Evolutionary conservation across 2,113 vertebrate genomes (phyloP).

Genomic region (Grantiella picta): DNA sequence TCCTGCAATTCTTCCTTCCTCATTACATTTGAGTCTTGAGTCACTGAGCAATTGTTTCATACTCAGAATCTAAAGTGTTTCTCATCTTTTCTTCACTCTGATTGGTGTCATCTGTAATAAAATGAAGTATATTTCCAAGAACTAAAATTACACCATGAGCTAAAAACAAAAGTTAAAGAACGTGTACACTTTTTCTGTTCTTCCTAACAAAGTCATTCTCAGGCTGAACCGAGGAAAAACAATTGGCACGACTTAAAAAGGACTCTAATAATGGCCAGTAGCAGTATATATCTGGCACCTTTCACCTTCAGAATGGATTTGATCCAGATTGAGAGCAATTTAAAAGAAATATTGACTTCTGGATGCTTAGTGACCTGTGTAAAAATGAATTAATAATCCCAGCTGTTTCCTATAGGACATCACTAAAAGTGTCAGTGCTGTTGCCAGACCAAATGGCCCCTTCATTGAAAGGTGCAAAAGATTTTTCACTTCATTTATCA

Average conservation of each 20-base stretch:
- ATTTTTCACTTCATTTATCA: conserved; percentile 60
- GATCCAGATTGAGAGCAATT: conserved; percentile 45
- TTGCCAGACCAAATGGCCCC: not conserved
- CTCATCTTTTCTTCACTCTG: not conserved
- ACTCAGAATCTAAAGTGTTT: conserved; percentile 6
- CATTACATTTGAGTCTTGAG: conserved; percentile 49
- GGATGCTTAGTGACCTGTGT: conserved; percentile 46
- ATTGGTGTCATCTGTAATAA: conserved; percentile 4
- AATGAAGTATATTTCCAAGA: conserved; percentile 4
- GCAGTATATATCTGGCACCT: conserved; percentile 36
- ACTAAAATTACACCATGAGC: not conserved
- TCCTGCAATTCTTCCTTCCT: conserved; percentile 23
- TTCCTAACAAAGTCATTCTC: not conserved
- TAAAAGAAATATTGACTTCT: conserved; percentile 60
- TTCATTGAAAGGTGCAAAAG: conserved; percentile 31
- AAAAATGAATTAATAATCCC: conserved; percentile 62
- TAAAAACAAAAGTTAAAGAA: conserved; percentile 5
- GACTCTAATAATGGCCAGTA: not conserved
- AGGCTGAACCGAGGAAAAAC: not conserved
- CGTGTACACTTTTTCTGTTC: not conserved
- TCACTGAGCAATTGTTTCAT: conserved; percentile 38
- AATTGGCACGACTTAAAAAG: conserved; percentile 5
- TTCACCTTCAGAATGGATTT: conserved; percentile 54
- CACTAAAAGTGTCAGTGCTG: conserved; percentile 33
- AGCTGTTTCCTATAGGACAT: conserved; percentile 35